These are phyloP conservation scores for Scotopteryx bipunctaria DNA, from an alignment of 2,888 invertebrate genomes.

Conservation along the genomic window DNA sequence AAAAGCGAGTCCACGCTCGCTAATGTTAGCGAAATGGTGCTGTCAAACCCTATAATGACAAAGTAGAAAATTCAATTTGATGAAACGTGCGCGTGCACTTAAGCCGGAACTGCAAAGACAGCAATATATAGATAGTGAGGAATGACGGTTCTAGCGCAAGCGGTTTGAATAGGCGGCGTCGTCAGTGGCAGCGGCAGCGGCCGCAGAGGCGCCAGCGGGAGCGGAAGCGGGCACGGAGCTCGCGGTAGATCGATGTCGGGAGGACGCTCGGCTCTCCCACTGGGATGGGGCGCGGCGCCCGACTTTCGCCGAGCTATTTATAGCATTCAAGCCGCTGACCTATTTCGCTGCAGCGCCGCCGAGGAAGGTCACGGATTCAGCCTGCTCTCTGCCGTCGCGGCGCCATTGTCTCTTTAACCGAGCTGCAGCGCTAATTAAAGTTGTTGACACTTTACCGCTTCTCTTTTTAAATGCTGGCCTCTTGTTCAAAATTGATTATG, in stretches of 20 bases:
- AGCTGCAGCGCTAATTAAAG: conserved; percentile 81
- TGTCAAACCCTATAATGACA: conserved; percentile 13
- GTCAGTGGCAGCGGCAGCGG: conserved; percentile 21
- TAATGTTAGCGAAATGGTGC: neutral
- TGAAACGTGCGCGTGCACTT: conserved; percentile 9
- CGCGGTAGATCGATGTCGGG: conserved; percentile 54
- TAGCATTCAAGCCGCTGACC: conserved; percentile 83
- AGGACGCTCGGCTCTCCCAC: conserved; percentile 53
- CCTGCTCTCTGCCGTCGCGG: conserved; percentile 73
- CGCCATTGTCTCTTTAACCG: conserved; percentile 78
- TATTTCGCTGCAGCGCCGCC: conserved; percentile 79
- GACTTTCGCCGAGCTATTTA: conserved; percentile 82
- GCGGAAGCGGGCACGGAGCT: conserved; percentile 26
- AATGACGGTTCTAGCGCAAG: neutral
- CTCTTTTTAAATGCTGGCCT: conserved; percentile 53
- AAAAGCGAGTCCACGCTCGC: too few relatives aligned
- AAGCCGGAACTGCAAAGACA: conserved; percentile 9
- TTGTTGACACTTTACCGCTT: conserved; percentile 73
- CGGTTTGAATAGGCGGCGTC: conserved; percentile 7
- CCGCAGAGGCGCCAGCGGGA: conserved; percentile 18
- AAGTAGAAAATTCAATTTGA: conserved; percentile 15
- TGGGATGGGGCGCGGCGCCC: conserved; percentile 76
- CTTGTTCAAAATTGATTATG: conserved; percentile 49
- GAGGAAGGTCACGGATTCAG: conserved; percentile 82
- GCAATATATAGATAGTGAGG: conserved; percentile 1